Base-by-base conservation (phyloP, 2,113 vertebrate species). In the Ivindomyrus marchei region DNA sequence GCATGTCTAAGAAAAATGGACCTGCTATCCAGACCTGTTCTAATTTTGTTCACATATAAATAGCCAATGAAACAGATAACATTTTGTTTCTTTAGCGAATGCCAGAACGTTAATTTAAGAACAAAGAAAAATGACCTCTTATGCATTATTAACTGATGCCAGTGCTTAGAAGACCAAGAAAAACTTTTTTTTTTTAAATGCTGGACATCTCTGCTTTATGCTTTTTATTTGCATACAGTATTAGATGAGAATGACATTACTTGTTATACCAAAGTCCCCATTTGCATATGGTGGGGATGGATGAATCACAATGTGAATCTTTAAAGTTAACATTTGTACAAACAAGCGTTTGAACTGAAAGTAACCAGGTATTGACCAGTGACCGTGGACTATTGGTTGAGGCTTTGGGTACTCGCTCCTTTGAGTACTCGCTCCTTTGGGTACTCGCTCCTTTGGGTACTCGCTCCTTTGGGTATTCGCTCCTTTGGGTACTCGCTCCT, bases 11-110 rank as follows among this genome's bases (percentile, higher is more conserved):
- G 19, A 21, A 21, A 87, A 36, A 53, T 89, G 90, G 91, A 90
- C 85, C 87, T 27, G 36, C 90, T 92, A 90, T 92, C 92, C 93
- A 70, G 85, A 74, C 90, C 91, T 90, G 90, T 92, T 91, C 66
- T 84, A 47, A 91, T 92, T 91, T 91, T 88, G 89, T 93, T 91
- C 92, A 92, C 90, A 91, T 91, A 94, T 93, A 94, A 93, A 94
- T 92, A 94, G 87, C 94, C 94, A 94, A 95, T 96, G 93, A 95
- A 94, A 94, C 92, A 91, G 87, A 94, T 94, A 94, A 95, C 93
- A 93, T 93, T 94, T 93, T 92, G 93, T 92, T 94, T 93, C 94
- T 93, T 95, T 94, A 95, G 94, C 94, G 94, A 95, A 93, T 92
- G 92, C 92, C 66, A 91, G 66, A 39, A 49, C 24, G 36, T 87